Percentiles rank a stretch among this genome's conserved stretches.
These are phyloP conservation scores for Eumeta japonica DNA, from an alignment of 1,140 invertebrate genomes.

Conservation along the genomic window DNA sequence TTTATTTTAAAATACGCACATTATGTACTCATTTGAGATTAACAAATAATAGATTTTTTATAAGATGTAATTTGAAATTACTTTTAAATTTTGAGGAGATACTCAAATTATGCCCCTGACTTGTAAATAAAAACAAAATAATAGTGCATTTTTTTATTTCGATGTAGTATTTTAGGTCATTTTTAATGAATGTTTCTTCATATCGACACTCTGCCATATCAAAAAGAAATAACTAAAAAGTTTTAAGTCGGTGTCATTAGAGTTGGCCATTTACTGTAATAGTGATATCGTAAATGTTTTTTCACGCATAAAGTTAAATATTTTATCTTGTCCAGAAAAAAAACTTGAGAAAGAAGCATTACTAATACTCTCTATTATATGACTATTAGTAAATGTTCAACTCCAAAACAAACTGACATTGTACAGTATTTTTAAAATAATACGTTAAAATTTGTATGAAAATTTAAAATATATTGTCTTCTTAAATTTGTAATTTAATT, in stretches of 20 bases:
- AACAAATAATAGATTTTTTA: no score
- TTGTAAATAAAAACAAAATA: slow-evolving; percentile 41
- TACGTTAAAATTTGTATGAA: slow-evolving; percentile 58
- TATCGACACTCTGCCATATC: slow-evolving; percentile 58
- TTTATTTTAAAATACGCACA: slow-evolving; percentile 24
- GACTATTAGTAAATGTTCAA: slow-evolving; percentile 32
- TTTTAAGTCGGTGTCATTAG: slow-evolving; percentile 34
- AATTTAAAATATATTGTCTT: slow-evolving; percentile 58
- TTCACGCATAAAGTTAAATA: slow-evolving; percentile 7
- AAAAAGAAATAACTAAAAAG: slow-evolving; percentile 48
- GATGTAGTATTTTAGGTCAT: slow-evolving; percentile 39
- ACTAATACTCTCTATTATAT: slow-evolving; percentile 9
- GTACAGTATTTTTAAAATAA: slow-evolving; percentile 58
- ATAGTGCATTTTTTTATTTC: slow-evolving; percentile 53
- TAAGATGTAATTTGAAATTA: no score
- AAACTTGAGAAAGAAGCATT: no score
- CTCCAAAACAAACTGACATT: slow-evolving; percentile 36
- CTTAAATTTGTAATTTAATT: no score
- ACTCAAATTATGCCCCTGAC: no score
- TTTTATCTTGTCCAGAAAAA: slow-evolving; percentile 12
- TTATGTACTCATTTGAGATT: slow-evolving; percentile 54
- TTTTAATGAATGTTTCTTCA: slow-evolving; percentile 51
- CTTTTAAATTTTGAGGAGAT: no score
- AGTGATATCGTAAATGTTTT: slow-evolving; percentile 8
- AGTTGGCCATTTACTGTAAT: slow-evolving; percentile 37